Conservation (phyloP, 2,888 invertebrate genomes). For the Alentia gelatinosa region DNA sequence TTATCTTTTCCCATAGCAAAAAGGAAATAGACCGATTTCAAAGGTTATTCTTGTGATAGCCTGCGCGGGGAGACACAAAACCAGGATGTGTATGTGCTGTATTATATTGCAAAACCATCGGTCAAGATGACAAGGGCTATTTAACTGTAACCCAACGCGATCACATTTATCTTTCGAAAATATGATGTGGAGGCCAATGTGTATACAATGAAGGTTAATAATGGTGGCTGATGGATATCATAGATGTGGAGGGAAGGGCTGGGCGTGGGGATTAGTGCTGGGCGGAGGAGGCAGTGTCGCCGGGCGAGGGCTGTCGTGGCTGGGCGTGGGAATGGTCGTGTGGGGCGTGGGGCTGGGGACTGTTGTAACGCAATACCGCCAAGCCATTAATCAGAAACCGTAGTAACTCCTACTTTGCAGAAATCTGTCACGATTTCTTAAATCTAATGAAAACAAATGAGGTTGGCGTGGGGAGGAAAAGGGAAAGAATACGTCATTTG, state of each 20-base stretch:
- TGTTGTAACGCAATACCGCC: neutral
- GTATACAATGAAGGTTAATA: neutral
- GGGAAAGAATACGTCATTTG: neutral
- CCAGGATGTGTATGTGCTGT: neutral
- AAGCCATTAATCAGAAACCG: neutral
- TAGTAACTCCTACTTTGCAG: neutral
- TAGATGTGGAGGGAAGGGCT: neutral
- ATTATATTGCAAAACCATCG: neutral
- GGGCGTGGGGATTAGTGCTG: neutral
- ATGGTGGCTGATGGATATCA: neutral
- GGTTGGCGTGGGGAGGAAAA: neutral
- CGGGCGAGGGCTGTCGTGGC: neutral
- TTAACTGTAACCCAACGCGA: neutral
- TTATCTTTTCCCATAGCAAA: neutral
- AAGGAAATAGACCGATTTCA: too few relatives aligned
- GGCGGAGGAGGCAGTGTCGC: neutral
- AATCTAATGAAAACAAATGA: conserved; percentile 23
- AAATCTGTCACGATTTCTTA: neutral
- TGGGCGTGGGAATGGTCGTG: neutral
- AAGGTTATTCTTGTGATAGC: too few relatives aligned
- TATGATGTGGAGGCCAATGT: neutral
- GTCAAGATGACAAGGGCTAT: neutral
- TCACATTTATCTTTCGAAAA: neutral
- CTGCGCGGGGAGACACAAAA: too few relatives aligned
- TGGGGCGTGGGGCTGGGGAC: neutral